Evolutionary conservation across 2,888 invertebrate genomes (phyloP), one percentile per base, ranked within the genome.

Genomic region (Synergus japonicus): DNA sequence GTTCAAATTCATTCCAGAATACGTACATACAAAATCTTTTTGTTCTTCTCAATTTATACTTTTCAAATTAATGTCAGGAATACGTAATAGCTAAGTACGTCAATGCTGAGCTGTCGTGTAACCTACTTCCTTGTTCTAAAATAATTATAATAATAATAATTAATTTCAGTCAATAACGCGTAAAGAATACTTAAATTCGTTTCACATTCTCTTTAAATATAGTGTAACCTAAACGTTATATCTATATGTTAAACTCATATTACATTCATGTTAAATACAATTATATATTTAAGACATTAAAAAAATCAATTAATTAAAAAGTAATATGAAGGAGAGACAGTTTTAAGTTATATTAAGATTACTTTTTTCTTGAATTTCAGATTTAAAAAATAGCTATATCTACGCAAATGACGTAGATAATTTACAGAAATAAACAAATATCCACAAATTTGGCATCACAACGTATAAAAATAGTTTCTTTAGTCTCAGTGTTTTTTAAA

Each of bases 341-440:
- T 4, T 37, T 37, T 37, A 37, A 37, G 37, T 37, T 37, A 37
- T 37, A 37, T 37, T 37, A 37, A 5, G 37, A 37, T 37, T 37
- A 37, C 37, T 37, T n/a, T 54, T n/a, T n/a, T n/a, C 7, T n/a
- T n/a, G 54, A 54, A 54, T 54, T 54, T n/a, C 1, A 7, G n/a
- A 54, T n/a, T n/a, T n/a, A n/a, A 49, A 54, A 49, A 2, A 54
- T n/a, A n/a, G 10, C 44, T 13, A 54, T n/a, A 54, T n/a, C 12
- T 54, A n/a, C 15, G n/a, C 8, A 13, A 49, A 15, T 49, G 7
- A 13, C 5, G 49, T 7, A 15, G n/a, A 54, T 2, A 8, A n/a
- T 15, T 54, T 54, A 54, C n/a, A n/a, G n/a, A 54, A 49, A 49
- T 49, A 49, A 49, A n/a, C n/a, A 54, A 54, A 54, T 54, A 54